These are phyloP conservation scores for Ciconia stormi DNA, from an alignment of 2,113 vertebrate species.

Conservation along the genomic window DNA sequence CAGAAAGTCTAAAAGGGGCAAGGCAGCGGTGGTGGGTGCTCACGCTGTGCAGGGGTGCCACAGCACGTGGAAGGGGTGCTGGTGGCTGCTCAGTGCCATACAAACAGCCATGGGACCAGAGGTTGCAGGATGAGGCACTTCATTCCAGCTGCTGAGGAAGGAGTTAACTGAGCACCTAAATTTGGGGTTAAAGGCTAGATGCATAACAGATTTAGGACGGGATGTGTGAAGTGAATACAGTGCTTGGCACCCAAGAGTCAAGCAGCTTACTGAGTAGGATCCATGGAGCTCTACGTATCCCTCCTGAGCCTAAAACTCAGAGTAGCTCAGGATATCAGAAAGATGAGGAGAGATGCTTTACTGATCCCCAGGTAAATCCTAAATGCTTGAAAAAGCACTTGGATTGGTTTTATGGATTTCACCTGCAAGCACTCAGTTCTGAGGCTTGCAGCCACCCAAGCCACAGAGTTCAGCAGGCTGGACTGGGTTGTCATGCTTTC, in stretches of 20 bases:
- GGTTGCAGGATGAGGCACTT: neutral
- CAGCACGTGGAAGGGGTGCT: neutral
- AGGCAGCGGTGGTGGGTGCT: neutral
- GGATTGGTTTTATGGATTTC: neutral
- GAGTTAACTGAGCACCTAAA: neutral
- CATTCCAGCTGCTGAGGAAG: neutral
- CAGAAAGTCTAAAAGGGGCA: neutral
- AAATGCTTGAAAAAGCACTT: neutral
- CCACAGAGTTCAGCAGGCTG: neutral
- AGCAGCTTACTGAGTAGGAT: neutral
- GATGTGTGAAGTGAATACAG: neutral
- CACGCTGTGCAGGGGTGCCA: neutral
- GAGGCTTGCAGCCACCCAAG: neutral
- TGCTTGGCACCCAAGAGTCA: neutral
- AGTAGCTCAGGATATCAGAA: neutral
- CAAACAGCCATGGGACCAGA: neutral
- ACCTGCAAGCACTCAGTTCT: no score
- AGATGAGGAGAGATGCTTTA: neutral
- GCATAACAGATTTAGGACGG: neutral
- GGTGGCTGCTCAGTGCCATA: neutral
- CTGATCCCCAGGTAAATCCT: neutral
- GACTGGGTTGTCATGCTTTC: neutral
- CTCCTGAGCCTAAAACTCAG: neutral
- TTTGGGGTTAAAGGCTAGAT: neutral
- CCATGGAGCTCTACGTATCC: neutral